Evolutionary conservation across 2,888 invertebrate genomes (phyloP).

Genomic region (Orgyia antiqua): DNA sequence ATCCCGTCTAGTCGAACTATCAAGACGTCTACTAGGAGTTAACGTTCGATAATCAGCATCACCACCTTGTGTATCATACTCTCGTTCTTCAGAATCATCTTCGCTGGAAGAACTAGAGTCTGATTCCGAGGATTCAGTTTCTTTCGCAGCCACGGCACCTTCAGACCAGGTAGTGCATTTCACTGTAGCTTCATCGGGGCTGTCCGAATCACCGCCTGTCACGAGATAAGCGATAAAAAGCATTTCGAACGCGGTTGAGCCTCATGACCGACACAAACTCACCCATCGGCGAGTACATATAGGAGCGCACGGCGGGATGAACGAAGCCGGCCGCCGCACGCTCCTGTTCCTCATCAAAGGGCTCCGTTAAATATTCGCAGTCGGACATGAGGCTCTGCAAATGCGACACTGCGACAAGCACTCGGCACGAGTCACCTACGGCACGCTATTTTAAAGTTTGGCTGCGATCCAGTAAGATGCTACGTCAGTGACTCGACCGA

Average conservation of each 20-base stretch:
- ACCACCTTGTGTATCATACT: slow-evolving; percentile 76
- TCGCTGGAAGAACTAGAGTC: slow-evolving; percentile 56
- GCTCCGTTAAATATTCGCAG: slow-evolving; percentile 72
- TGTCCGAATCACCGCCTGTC: slow-evolving; percentile 79
- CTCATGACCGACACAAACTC: slow-evolving; percentile 54
- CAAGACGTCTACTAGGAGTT: slow-evolving; percentile 61
- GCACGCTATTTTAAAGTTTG: slow-evolving; percentile 72
- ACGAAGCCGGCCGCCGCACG: slow-evolving; percentile 58
- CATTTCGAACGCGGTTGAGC: slow-evolving; percentile 35
- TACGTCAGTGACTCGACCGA: slow-evolving; percentile 69
- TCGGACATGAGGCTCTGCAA: slow-evolving; percentile 72
- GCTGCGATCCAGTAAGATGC: slow-evolving; percentile 66
- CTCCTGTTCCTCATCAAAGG: slow-evolving; percentile 67
- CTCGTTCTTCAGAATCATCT: slow-evolving; percentile 57
- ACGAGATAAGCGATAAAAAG: slow-evolving; percentile 51
- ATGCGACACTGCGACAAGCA: slow-evolving; percentile 73
- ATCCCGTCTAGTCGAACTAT: slow-evolving; percentile 81
- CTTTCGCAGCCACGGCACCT: slow-evolving; percentile 55
- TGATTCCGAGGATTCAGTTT: slow-evolving; percentile 59
- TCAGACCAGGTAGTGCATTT: slow-evolving; percentile 74
- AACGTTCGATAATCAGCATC: slow-evolving; percentile 79
- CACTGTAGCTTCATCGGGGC: slow-evolving; percentile 80
- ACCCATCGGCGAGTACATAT: slow-evolving; percentile 76
- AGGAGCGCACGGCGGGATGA: slow-evolving; percentile 75
- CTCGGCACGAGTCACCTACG: slow-evolving; percentile 67